phyloP scores from a whole-genome alignment of 2,797 vertebrate species.

The Urophycis tenuis region DNA sequence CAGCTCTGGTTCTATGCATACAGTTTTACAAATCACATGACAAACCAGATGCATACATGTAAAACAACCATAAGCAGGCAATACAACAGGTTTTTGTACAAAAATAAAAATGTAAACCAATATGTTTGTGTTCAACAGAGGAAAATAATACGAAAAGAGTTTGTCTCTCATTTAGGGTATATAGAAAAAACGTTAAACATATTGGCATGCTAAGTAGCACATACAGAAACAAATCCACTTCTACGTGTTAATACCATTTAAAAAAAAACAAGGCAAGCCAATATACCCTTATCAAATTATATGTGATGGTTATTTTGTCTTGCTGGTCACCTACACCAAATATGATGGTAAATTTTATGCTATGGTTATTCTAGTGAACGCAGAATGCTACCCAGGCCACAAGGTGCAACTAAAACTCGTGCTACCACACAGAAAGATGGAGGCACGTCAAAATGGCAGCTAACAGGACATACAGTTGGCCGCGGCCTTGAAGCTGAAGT shows the following conservation, averaged over 20 bases:
- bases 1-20: slow-evolving; percentile 17
- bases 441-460: slow-evolving; percentile 45
- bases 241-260: neutral
- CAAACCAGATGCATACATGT: slow-evolving; percentile 40
- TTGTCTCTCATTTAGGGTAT: neutral
- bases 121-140: neutral
- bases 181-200: slow-evolving; percentile 6
- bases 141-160: neutral
- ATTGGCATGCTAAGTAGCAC: slow-evolving; percentile 5
- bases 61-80: slow-evolving; percentile 38
- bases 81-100: slow-evolving; percentile 29
- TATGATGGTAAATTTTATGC: neutral
- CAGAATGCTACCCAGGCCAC: slow-evolving; percentile 15
- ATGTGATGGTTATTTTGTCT: neutral
- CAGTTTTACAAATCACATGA: slow-evolving; percentile 20
- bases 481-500: slow-evolving; percentile 4
- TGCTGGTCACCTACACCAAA: neutral
- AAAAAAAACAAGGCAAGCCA: slow-evolving; percentile 9
- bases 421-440: slow-evolving; percentile 21
- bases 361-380: neutral
- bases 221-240: neutral
- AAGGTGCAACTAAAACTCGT: slow-evolving; percentile 21
- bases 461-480: slow-evolving; percentile 15
- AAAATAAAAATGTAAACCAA: slow-evolving; percentile 47
- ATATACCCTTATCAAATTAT: slow-evolving; percentile 10